Base-by-base conservation (phyloP, 2,888 invertebrate genomes). In the Eilema griseolum region DNA sequence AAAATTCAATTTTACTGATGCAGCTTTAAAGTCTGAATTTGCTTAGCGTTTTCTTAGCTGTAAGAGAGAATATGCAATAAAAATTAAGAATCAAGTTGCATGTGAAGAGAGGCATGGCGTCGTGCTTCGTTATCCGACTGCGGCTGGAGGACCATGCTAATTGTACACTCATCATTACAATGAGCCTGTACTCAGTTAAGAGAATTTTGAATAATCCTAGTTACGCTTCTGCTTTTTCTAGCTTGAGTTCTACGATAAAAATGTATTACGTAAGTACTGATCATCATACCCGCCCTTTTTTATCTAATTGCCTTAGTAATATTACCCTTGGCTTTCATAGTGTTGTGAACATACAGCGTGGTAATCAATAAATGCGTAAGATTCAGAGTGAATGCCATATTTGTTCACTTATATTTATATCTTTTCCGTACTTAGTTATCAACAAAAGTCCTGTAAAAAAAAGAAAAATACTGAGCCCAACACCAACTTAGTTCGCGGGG, bases 41-140 rank as follows among this genome's bases (percentile, higher is more conserved):
- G 41, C 1, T 41, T 68, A 41, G 0, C 26, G 0, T 0, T 24
- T 26, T 37, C 20, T 12, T 16, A n/a, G 1, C 12, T 20, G 10
- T 81, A 87, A 72, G 72, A 80, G 75, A 76, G 68, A 61, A 67
- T 86, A 88, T 88, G 64, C 86, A 85, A 86, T 87, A 87, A 82
- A 80, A 70, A 65, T 72, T 71, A 61, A 61, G 77, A 89, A 87
- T 90, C 88, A 90, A 90, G 90, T 88, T 89, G 88, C 88, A 89
- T 88, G 88, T 89, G 86, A 88, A 89, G 88, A 88, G 92, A 87
- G 87, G 86, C 88, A 87, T 87, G 87, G 86, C 88, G 87, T 86
- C 85, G 87, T 80, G 88, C 92, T 92, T 92, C 92, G 92, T 92
- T 92, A 92, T 91, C 85, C 87, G 83, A 85, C 86, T 88, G 86